phyloP scores from a whole-genome alignment of 2,113 vertebrate genomes.

The Chlamydotis undulata region DNA sequence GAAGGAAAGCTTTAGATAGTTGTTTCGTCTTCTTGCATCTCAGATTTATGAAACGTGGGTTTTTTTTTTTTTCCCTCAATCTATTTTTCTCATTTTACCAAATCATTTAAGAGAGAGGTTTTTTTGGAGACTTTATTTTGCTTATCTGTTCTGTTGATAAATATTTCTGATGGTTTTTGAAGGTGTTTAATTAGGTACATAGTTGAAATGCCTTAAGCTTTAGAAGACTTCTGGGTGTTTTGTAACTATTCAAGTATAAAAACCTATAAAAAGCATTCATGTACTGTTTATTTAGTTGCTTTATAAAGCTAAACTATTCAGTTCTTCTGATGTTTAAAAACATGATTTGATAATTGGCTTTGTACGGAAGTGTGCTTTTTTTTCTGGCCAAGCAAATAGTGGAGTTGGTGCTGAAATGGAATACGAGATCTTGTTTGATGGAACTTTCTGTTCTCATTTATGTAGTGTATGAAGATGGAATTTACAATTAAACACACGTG shows the following conservation, averaged over 20 bases:
- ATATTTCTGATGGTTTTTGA: background rate
- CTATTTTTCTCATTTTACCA: background rate
- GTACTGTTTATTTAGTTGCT: background rate
- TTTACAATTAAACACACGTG: slow-evolving; percentile 84
- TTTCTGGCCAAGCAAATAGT: background rate
- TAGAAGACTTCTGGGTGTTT: background rate
- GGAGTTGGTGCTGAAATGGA: background rate
- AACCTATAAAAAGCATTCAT: background rate
- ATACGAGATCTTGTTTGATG: background rate
- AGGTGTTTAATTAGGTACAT: background rate
- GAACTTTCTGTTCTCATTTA: background rate
- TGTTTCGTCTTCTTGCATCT: background rate
- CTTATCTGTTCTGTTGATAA: background rate
- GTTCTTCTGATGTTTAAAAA: background rate
- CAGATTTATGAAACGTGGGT: background rate
- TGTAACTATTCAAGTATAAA: background rate
- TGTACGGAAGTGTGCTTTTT: accelerated
- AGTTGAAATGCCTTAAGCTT: background rate
- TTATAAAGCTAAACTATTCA: background rate
- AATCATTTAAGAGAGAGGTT: background rate
- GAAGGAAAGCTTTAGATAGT: background rate
- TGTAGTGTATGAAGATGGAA: slow-evolving; percentile 74
- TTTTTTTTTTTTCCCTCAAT: background rate
- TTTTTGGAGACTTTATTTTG: background rate
- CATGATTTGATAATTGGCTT: background rate